Evolutionary conservation across 2,113 vertebrate genomes (phyloP), one percentile per base, ranked within the genome.

Genomic region (Irena cyanogastra): DNA sequence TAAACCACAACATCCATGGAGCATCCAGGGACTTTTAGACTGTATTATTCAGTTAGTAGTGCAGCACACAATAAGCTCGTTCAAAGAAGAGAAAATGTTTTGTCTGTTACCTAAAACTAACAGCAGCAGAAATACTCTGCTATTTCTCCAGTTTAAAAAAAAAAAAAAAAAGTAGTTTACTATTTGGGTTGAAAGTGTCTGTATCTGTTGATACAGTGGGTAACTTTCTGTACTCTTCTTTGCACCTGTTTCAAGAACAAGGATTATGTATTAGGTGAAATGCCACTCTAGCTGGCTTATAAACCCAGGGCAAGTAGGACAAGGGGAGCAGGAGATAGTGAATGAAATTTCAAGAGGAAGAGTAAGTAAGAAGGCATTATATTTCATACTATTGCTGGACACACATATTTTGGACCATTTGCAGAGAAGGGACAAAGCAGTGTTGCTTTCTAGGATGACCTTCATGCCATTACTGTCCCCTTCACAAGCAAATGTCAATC

Each of bases 121-220:
- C 4, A 26, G 13, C 11, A 83, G 39, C 20, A 83, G 39, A 64
- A 77, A 47, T 7, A 69, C 16, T 57, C 45, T 7, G 4, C 3
- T 17, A 4, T 21, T 87, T 68, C 47, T 39, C 53, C 13, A 65
- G 30, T 30, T 83, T 28, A 49, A 71, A 83, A 68, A 60, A 71
- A 79, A 63, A 9, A 27, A 33, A 42, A 28, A 61, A 35, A 30
- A 16, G 7, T 26, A n/a, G 24, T 23, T n/a, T 35, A 7, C 14
- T 53, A 18, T 56, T 70, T 56, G 44, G 28, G 18, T 52, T 50
- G 47, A 33, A 18, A 76, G 28, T 2, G 0, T 12, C 23, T 54
- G 4, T 10, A 56, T 75, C 33, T 74, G 59, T 65, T 1, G 3
- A 39, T 5, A 26, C 0, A 1, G 4, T 6, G 13, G 10, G 4